phyloP scores from a whole-genome alignment of 2,113 vertebrate genomes.

The Hypanus sabinus region DNA sequence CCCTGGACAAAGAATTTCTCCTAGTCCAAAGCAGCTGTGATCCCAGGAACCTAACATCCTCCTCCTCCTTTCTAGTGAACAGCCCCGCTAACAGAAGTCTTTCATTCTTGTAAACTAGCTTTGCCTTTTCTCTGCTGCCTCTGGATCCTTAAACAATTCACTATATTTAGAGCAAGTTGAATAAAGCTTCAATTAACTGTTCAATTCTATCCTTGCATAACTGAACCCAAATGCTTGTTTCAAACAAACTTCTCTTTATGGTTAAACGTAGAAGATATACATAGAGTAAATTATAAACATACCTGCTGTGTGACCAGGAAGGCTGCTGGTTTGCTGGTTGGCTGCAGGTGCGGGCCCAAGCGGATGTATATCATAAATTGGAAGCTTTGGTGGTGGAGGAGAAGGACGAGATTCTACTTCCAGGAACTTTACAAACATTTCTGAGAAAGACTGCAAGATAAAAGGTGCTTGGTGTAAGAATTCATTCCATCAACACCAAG shows the following conservation, averaged over 20 bases:
- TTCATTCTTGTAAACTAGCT: background rate
- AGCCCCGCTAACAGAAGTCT: background rate
- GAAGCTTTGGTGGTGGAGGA: conserved; percentile 72
- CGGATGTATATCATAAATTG: conserved; percentile 70
- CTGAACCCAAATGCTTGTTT: background rate
- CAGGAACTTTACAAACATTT: conserved; percentile 93
- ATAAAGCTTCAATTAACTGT: background rate
- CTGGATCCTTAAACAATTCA: background rate
- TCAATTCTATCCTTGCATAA: background rate
- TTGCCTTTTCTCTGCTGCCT: background rate
- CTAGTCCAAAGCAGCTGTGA: no score
- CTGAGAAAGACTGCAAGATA: conserved; percentile 82
- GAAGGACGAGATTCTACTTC: conserved; percentile 83
- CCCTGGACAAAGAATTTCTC: no score
- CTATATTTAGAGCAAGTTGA: background rate
- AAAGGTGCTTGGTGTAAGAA: background rate
- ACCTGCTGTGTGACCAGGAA: conserved; percentile 54
- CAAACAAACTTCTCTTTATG: background rate
- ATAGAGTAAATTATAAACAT: conserved; percentile 39
- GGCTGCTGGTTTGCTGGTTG: conserved; percentile 40
- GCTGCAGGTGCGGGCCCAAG: conserved; percentile 58
- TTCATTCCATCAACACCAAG: background rate
- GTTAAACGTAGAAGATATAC: background rate
- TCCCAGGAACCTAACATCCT: no score
- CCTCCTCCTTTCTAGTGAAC: background rate